phyloP scores from a whole-genome alignment of 2,113 vertebrate genomes.

The Cinclus mexicanus region DNA sequence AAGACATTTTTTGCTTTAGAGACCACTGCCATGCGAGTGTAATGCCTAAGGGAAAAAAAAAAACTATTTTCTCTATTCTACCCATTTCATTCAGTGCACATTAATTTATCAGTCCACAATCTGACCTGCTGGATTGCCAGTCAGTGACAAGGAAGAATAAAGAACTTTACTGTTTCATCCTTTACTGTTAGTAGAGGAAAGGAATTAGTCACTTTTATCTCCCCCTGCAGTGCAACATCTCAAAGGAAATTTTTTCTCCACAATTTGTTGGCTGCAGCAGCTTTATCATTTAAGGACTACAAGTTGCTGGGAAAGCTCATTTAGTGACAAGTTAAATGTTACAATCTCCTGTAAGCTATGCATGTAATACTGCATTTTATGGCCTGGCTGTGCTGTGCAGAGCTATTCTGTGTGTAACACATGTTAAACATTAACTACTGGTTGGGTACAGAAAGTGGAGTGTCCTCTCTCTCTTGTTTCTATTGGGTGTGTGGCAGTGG shows the following conservation, averaged over 20 bases:
- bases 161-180: neutral
- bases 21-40: neutral
- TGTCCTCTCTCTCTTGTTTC: neutral
- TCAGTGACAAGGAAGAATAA: neutral
- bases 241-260: neutral
- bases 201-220: neutral
- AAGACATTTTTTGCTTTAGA: neutral
- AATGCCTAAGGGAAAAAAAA: neutral
- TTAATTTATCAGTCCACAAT: neutral
- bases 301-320: neutral
- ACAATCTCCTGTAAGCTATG: neutral
- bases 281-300: neutral
- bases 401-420: neutral
- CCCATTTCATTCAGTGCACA: neutral
- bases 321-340: neutral
- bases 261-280: neutral
- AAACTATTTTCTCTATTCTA: fast-evolving
- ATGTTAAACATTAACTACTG: constrained; percentile 40
- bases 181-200: neutral
- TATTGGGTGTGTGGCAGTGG: neutral
- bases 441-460: constrained; percentile 29
- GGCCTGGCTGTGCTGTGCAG: neutral
- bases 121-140: neutral
- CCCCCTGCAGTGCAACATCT: neutral
- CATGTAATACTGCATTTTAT: constrained; percentile 17